Evolutionary conservation across 2,797 vertebrate species (phyloP), one percentile per base, ranked within the genome.

Genomic region (Hirundo rustica): DNA sequence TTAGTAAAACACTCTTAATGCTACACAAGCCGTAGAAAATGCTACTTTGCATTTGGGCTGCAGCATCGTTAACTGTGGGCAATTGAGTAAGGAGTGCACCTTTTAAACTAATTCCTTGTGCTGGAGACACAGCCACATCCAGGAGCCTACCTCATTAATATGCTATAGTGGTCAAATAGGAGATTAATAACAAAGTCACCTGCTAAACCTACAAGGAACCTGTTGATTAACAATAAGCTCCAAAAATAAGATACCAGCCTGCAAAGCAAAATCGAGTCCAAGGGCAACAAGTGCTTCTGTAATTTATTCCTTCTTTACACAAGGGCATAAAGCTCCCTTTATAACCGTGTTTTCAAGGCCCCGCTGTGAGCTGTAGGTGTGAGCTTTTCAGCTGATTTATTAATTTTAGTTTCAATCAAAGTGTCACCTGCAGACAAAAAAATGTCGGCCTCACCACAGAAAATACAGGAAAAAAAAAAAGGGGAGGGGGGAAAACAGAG

Each of bases 371-470:
- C 98, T 97, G 97, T 98, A 98, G 98, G 98, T 98, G 97, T 98
- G 97, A 98, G 98, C 97, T 97, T 98, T 98, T 97, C 98, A 97
- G 97, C 95, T 98, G 97, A 98, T 98, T 98, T 98, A 98, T 98
- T 98, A 98, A 98, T 98, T 98, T 98, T 98, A 98, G 97, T 98
- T 98, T 98, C 98, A 98, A 98, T 98, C 98, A 98, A 98, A 97
- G 97, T 97, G 98, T 98, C 98, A 98, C 98, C 98, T 98, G 98
- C 98, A 98, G 98, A 98, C 97, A 98, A 98, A 98, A 98, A 98
- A 98, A 98, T 98, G 98, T 98, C 97, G 97, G 97, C 97, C 96
- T 97, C n/a, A 14, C 95, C 90, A 95, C 84, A 93, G 96, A 98
- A 98, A 97, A 97, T 97, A 97, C 95, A 97, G 93, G 94, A 71